Evolutionary conservation across 2,888 invertebrate species (phyloP), one percentile per base, ranked within the genome.

Genomic region (Monopis laevigella): DNA sequence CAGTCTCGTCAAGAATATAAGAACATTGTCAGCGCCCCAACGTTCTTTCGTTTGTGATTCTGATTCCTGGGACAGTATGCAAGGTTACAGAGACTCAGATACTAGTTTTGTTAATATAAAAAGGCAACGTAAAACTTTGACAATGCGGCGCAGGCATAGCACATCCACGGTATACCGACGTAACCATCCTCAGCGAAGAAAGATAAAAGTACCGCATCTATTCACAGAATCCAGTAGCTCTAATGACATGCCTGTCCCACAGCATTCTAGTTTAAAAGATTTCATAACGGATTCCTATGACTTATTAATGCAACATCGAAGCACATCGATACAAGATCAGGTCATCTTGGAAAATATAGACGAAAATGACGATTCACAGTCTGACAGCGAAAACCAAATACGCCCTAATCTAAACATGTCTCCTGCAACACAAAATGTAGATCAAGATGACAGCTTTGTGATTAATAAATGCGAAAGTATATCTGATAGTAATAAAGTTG

Each of bases 31-130:
- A n/a, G n/a, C n/a, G n/a, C n/a, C n/a, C n/a, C n/a, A n/a, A n/a
- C n/a, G n/a, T n/a, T n/a, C n/a, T n/a, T n/a, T n/a, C n/a, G n/a
- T n/a, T n/a, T n/a, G n/a, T n/a, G n/a, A n/a, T n/a, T 17, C 32
- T 17, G 17, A 17, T 34, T 65, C 67, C 1, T 42, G 63, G 35
- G 73, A 73, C 28, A 73, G 67, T 46, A 64, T 61, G n/a, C 67
- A 67, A 49, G 72, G 69, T 2, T 74, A 77, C 46, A 62, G 64
- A 53, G 73, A 75, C 43, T 67, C 77, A 0, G 73, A 75, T 42
- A 27, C 48, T 2, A 74, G 67, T 47, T 65, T 62, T 5, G n/a
- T 12, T 39, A 8, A 3, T 8, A 8, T 12, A 6, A 26, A 39
- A 27, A 39, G 2, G 13, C 3, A 39, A 19, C 6, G n/a, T n/a